Conservation (phyloP, 2,797 vertebrate species). For the Coilia nasus region DNA sequence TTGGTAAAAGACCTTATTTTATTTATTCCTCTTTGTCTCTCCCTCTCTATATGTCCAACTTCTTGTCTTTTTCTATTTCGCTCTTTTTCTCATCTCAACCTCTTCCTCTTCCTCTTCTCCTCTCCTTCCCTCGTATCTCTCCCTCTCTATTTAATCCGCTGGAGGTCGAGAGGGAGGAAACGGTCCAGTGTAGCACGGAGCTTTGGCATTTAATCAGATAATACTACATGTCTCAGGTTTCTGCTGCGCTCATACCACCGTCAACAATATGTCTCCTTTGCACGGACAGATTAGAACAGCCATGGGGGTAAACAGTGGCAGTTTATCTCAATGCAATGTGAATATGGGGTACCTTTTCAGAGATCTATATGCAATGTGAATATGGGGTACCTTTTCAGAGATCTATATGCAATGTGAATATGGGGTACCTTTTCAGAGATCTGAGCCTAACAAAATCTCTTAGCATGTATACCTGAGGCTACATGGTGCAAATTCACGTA, state of each 20-base stretch:
- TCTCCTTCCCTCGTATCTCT: constrained; percentile 32
- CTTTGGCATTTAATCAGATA: constrained; percentile 44
- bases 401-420: neutral
- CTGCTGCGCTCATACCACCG: constrained; percentile 13
- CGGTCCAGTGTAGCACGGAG: neutral
- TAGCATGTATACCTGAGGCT: neutral
- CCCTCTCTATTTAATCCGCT: constrained; percentile 32
- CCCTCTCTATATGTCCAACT: neutral
- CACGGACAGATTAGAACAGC: neutral
- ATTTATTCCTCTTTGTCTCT: neutral
- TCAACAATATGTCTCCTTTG: constrained; percentile 20
- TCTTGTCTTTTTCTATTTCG: neutral
- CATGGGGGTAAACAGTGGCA: neutral
- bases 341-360: neutral
- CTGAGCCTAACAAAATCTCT: neutral
- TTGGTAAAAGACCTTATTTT: neutral
- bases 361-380: neutral
- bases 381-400: neutral
- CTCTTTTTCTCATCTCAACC: neutral
- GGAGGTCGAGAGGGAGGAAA: constrained; percentile 23
- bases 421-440: neutral
- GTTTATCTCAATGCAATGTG: neutral
- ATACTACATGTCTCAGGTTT: constrained; percentile 34
- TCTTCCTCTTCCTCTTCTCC: constrained; percentile 15
- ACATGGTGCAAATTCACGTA: neutral